Base-by-base conservation (phyloP, 2,113 vertebrate species). In the Salvator merianae region DNA sequence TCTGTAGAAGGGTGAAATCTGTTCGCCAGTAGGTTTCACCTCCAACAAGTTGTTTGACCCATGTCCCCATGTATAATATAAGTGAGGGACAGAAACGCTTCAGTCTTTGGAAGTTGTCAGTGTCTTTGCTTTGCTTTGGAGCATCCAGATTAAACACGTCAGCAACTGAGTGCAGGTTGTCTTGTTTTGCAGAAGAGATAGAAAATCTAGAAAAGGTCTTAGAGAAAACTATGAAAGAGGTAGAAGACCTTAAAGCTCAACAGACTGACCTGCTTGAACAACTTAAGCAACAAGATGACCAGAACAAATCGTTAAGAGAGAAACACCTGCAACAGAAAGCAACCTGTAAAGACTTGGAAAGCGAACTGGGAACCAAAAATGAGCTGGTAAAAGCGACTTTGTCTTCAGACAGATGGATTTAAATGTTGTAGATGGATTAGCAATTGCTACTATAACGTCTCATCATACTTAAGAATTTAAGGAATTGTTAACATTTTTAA, bases 131-230 rank as follows among this genome's bases (percentile, higher is more conserved):
- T 68, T 30, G 30, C 6, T 53, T 69, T 59, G 55, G 20, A 3
- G 14, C 55, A 59, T n/a, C 16, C 0, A 18, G 14, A 32, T 70
- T 78, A 77, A n/a, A 47, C 0, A 32, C 20, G 26, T 5, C 4
- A 74, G 32, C 32, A 6, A 9, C 50, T 74, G 34, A 47, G 16
- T 59, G 55, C 55, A 59, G 2, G 68, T 72, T 79, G 0, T 63
- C 62, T 77, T 62, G 14, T 1, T 73, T 90, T 90, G 55, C 88
- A 98, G 97, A 96, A 89, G 97, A 98, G 92, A 30, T 97, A 86
- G 96, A 97, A 90, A 97, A 95, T 87, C 90, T 98, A 34, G 97
- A 97, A 85, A 94, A 86, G 85, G 96, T 97, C 50, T 79, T 97
- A 86, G 97, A 97, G 77, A 93, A 94, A 50, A 95, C 92, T 16